A percentile compares a stretch with the other conserved stretches of the same genome.
These are phyloP conservation scores for Acromyrmex charruanus DNA, from an alignment of 1,140 invertebrate genomes.

Conservation along the genomic window DNA sequence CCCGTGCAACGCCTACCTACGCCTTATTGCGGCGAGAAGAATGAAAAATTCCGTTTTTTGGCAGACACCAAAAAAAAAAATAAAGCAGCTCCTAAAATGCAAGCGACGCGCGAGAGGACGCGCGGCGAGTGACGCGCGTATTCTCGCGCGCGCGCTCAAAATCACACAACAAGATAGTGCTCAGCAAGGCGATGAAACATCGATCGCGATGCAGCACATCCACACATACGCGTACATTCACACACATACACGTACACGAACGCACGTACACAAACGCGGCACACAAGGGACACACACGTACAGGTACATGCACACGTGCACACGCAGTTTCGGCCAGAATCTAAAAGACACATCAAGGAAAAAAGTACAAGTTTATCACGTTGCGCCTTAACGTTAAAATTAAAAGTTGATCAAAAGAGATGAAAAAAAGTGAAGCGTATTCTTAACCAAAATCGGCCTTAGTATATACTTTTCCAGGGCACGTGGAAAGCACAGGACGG, in stretches of 20 bases:
- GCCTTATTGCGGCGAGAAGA: constrained; percentile 60
- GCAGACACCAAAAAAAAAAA: constrained; percentile 78
- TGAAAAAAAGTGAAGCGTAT: constrained; percentile 81
- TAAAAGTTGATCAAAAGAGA: constrained; percentile 85
- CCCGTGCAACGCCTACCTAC: not conserved
- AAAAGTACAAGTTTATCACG: constrained; percentile 86
- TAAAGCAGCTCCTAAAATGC: constrained; percentile 65
- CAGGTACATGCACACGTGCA: constrained; percentile 69
- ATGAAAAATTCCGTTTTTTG: constrained; percentile 82
- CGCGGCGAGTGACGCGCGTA: constrained; percentile 1
- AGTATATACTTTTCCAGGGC: constrained; percentile 84
- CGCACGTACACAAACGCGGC: constrained; percentile 33
- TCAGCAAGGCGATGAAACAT: constrained; percentile 71
- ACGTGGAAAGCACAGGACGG: constrained; percentile 57
- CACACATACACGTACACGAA: constrained; percentile 32
- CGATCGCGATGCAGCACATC: constrained; percentile 75
- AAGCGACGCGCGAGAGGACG: constrained; percentile 44
- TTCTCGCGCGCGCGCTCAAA: not conserved
- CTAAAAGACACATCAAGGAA: constrained; percentile 85
- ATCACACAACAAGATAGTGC: constrained; percentile 73
- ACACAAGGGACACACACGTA: constrained; percentile 55
- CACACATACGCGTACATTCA: constrained; percentile 72
- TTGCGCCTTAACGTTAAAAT: constrained; percentile 86
- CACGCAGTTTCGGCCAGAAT: constrained; percentile 84
- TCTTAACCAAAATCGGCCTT: constrained; percentile 86